Base-by-base conservation (phyloP, 2,113 vertebrate species). In the Megaleporinus macrocephalus region DNA sequence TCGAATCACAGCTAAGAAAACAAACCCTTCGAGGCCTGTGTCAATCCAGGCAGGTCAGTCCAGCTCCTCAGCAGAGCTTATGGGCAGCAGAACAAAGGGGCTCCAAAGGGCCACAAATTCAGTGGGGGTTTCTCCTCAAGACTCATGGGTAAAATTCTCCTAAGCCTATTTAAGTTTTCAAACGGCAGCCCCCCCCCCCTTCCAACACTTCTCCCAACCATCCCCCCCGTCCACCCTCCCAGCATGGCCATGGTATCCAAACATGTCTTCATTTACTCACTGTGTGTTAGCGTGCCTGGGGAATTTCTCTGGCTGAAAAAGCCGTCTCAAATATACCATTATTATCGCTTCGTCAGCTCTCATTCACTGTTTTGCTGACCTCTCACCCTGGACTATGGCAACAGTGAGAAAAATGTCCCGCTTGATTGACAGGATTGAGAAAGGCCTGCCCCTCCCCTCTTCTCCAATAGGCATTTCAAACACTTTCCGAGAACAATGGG, bases 261-360 rank as follows among this genome's bases (percentile, higher is more conserved):
- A 96, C 96, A 97, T 96, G 97, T 97, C 97, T 96, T 96, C 96
- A 97, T 95, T 97, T 97, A 95, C 97, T 96, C 94, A 95, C 96
- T 95, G 93, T 95, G 94, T 96, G 94, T 89, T 93, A 93, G 93
- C 95, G 94, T 94, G 94, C 95, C 91, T 86, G 78, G 86, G 94
- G 93, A 95, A 91, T 94, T 94, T 91, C 94, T 95, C 92, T 93
- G 92, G 55, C 94, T 95, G 93, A 93, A 96, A 93, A 94, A 95
- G 94, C 94, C 94, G 91, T 95, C 95, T 95, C 95, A 93, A 94
- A 94, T 94, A 92, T 93, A 89, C 93, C 90, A 93, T 96, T 95
- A 95, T 98, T 97, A 97, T 95, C 94, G 95, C 95, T 94, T 93
- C 97, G 96, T 97, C 96, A 96, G 96, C 95, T 95, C 95, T 94